phyloP scores from a whole-genome alignment of 2,888 invertebrate species.

The Baccha elongata region DNA sequence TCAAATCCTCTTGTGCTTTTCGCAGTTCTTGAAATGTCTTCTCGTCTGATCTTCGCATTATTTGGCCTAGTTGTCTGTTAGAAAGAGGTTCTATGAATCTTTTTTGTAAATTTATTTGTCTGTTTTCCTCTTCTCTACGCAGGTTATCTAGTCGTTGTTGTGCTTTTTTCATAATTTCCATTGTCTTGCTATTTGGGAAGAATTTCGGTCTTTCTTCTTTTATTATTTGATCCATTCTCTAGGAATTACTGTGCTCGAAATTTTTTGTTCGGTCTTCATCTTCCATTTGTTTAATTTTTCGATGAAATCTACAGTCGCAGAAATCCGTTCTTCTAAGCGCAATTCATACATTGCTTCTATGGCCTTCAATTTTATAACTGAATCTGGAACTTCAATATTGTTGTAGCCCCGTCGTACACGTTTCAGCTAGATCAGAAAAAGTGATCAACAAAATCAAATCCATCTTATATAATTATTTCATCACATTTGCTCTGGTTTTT shows the following conservation, averaged over 20 bases:
- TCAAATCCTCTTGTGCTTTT: too few species aligned
- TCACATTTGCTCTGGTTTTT: background rate
- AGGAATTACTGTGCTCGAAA: background rate
- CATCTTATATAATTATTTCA: too few species aligned
- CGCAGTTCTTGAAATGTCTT: too few species aligned
- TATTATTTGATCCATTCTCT: conserved; percentile 6
- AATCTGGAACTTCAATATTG: conserved; percentile 11
- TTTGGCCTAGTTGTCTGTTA: too few species aligned
- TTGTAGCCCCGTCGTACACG: background rate
- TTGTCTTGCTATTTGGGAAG: too few species aligned
- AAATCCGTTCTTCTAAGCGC: too few species aligned
- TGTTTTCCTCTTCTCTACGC: background rate
- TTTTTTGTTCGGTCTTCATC: background rate
- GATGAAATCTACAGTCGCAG: too few species aligned
- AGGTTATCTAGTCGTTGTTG: background rate
- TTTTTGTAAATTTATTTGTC: too few species aligned
- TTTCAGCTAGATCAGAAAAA: conserved; percentile 21
- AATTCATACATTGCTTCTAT: too few species aligned
- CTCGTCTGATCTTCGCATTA: too few species aligned
- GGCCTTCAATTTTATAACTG: conserved; percentile 15
- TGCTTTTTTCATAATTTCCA: background rate
- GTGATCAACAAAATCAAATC: conserved; percentile 20
- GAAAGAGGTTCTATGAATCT: too few species aligned
- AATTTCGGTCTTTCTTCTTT: background rate
- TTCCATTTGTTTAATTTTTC: background rate